Evolutionary conservation across 2,797 vertebrate species (phyloP), one percentile per base, ranked within the genome.

Genomic region (Coendou prehensilis): DNA sequence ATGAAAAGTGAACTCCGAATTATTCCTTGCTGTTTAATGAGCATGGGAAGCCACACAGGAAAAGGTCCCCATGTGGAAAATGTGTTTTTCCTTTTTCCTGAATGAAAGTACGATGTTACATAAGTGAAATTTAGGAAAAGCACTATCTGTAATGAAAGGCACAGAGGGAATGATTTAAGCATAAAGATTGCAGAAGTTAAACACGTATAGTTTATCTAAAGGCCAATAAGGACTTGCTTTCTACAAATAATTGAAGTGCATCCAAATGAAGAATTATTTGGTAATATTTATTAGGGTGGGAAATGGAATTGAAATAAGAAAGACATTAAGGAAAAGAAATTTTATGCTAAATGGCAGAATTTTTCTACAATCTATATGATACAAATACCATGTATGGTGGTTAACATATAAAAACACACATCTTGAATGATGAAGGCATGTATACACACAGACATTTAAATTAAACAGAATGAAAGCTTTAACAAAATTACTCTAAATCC

Each of bases 401-500:
- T 80, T 86, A 89, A 91, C 52, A 67, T 59, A 84, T 73, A 94
- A 96, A 96, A 30, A 69, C 15, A 93, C 11, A 69, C 23, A 91
- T 75, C 64, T 93, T 37, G 80, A 93, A 87, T 92, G 89, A 90
- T 85, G 64, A 90, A 84, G 23, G 18, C 8, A 15, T 73, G 26
- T 69, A 90, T 33, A n/a, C 5, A 83, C 81, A 90, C 11, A 86
- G 52, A 92, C 57, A 95, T 92, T 92, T 85, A 96, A 81, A 69
- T 91, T 94, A 92, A 97, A 96, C 8, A 96, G 78, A 93, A 95
- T 93, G 76, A 97, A 96, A 89, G 33, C 75, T 94, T n/a, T 82
- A 95, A 92, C 75, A 80, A 93, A 95, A 96, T 93, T 90, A 97
- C 87, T 95, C 86, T 93, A 95, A 91, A 96, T 76, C 86, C 61